These are phyloP conservation scores for Ardeotis arabs DNA, from an alignment of 2,113 vertebrate genomes.

Conservation along the genomic window DNA sequence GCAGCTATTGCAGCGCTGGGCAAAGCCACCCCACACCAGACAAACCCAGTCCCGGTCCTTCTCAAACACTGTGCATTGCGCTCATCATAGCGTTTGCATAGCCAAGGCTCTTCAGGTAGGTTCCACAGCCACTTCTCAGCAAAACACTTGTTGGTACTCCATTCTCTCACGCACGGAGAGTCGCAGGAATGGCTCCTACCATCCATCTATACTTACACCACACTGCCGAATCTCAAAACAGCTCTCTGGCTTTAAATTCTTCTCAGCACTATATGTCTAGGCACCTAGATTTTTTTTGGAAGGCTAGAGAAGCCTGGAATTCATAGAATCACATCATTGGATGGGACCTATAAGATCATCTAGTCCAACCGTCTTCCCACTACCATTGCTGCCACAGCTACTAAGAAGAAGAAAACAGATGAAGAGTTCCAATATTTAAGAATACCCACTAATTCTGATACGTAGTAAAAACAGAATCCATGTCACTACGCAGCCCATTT, in stretches of 20 bases:
- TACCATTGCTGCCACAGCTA: no score
- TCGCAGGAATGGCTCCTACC: background rate
- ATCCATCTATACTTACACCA: background rate
- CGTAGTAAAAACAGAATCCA: background rate
- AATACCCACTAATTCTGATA: background rate
- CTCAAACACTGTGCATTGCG: fast-evolving
- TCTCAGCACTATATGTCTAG: background rate
- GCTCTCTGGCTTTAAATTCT: background rate
- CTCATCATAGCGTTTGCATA: fast-evolving
- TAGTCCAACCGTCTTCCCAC: no score
- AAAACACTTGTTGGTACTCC: background rate
- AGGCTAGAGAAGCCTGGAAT: background rate
- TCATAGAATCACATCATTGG: no score
- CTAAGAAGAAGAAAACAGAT: background rate
- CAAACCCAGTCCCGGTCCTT: background rate
- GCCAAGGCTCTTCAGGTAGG: background rate
- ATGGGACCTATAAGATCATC: no score
- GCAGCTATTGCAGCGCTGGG: background rate
- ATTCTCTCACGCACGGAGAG: background rate
- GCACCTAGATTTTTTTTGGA: fast-evolving
- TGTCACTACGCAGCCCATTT: background rate
- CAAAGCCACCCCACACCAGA: background rate
- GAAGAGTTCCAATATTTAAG: background rate
- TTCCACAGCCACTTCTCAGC: no score
- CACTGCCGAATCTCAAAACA: background rate